Base-by-base conservation (phyloP, 2,888 invertebrate species). In the Apamea sordens region DNA sequence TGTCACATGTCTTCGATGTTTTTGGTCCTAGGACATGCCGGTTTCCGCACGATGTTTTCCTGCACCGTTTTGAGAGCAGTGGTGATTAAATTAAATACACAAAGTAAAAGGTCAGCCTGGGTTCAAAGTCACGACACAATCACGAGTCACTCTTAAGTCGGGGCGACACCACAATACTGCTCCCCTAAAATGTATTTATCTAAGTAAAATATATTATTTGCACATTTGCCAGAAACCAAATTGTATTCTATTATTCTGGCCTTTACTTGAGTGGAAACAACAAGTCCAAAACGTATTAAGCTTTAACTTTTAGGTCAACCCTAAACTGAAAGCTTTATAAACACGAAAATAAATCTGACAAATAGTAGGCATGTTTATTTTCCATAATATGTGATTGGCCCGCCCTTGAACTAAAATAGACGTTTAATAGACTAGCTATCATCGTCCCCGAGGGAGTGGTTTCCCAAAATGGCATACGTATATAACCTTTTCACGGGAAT, bases 401-500 rank as follows among this genome's bases (percentile, higher is more conserved):
- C 44, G 71, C 36, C 86, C 84, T 84, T 86, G 83, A 74, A 77
- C 83, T 41, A 78, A 88, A 86, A 82, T 86, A 89, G 78, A 64
- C 68, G 76, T 74, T 81, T 67, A 82, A 41, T 74, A 84, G 81
- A 86, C 82, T 64, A 67, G 53, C 80, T 85, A 84, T 86, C 78
- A 86, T 76, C 15, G 76, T 71, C 65, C 87, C 77, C 76, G 13
- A 79, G 89, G 90, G 84, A 84, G 77, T 70, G 82, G 82, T 85
- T 82, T 28, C 78, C 82, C 73, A 83, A 86, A 89, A 90, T 90
- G 89, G 85, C 91, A 87, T 76, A 86, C 80, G 71, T 61, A 77
- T 69, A 77, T 86, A 77, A 86, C 90, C 88, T 89, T 90, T 90
- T 86, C 84, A 88, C 36, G 65, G 72, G 79, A 85, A 78, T 85